phyloP scores from a whole-genome alignment of 92 coral and sea anemone species.

The Phymanthus crucifer region DNA sequence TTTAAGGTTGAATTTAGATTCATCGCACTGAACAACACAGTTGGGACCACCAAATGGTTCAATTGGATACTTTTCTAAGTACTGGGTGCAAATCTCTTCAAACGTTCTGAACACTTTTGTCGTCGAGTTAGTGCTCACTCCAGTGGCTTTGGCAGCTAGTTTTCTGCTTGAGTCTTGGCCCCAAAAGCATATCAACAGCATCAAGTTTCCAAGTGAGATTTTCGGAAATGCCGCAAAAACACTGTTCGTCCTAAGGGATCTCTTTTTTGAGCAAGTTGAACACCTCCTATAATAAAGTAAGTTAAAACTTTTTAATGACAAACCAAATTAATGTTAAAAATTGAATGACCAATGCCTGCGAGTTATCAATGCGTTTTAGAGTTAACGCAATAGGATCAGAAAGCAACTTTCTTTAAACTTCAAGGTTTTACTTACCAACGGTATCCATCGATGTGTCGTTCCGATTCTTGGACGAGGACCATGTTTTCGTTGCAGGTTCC shows the following conservation, averaged over 20 bases:
- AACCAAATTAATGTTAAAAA: too few relatives aligned
- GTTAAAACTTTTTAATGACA: too few relatives aligned
- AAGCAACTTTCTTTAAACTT: too few relatives aligned
- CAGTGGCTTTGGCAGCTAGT: neutral
- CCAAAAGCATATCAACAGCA: neutral
- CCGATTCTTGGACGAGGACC: neutral
- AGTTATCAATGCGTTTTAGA: too few relatives aligned
- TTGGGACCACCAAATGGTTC: neutral
- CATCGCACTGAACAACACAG: conserved; percentile 1
- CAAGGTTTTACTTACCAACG: neutral
- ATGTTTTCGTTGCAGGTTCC: neutral
- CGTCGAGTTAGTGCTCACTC: neutral
- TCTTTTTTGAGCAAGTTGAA: neutral
- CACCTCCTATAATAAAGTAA: neutral
- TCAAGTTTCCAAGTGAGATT: neutral
- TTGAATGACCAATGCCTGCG: too few relatives aligned
- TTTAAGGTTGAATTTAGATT: neutral
- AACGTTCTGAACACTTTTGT: neutral
- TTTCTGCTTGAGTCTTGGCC: neutral
- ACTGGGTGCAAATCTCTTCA: neutral
- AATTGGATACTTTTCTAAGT: neutral
- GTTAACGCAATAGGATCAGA: too few relatives aligned
- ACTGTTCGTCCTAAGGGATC: neutral
- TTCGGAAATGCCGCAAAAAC: neutral
- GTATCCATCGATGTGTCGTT: neutral